phyloP scores from a whole-genome alignment of 2,797 vertebrate genomes.

The Austrolebias charrua region DNA sequence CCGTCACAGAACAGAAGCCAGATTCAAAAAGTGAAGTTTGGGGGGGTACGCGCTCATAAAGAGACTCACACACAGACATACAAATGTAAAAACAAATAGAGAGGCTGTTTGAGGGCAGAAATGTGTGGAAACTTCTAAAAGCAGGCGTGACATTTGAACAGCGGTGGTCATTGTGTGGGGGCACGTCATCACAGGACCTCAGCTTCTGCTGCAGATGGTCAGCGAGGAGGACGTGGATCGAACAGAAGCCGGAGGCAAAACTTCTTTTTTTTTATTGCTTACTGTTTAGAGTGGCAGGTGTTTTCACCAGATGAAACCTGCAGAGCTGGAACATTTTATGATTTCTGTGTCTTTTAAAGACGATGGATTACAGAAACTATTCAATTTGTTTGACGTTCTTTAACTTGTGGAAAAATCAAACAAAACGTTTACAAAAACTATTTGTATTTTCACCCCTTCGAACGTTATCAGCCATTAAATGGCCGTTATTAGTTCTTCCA shows the following conservation, averaged over 20 bases:
- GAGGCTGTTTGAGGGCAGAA: conserved; percentile 24
- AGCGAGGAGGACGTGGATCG: conserved; percentile 1
- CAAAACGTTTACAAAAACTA: too few species aligned
- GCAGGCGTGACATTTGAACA: conserved; percentile 67
- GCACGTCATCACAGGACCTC: conserved; percentile 40
- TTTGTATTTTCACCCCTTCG: too few species aligned
- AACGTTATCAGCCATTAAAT: too few species aligned
- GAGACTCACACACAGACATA: conserved; percentile 38
- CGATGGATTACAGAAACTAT: too few species aligned
- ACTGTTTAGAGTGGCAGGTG: conserved; percentile 7
- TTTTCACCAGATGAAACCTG: conserved; percentile 1
- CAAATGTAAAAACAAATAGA: conserved; percentile 57
- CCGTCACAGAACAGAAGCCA: conserved; percentile 72
- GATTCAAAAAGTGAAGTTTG: conserved; percentile 64
- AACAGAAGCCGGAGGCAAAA: not conserved
- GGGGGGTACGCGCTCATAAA: conserved; percentile 35
- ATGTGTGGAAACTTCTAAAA: conserved; percentile 58
- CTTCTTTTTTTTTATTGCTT: conserved; percentile 1
- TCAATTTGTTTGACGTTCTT: too few species aligned
- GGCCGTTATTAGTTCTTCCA: too few species aligned
- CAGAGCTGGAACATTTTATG: too few species aligned
- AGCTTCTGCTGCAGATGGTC: conserved; percentile 55
- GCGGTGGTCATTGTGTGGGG: conserved; percentile 63
- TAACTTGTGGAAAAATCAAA: too few species aligned
- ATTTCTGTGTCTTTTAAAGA: too few species aligned